Conservation (phyloP, 2,797 vertebrate species). For the Sebastes reedi region DNA sequence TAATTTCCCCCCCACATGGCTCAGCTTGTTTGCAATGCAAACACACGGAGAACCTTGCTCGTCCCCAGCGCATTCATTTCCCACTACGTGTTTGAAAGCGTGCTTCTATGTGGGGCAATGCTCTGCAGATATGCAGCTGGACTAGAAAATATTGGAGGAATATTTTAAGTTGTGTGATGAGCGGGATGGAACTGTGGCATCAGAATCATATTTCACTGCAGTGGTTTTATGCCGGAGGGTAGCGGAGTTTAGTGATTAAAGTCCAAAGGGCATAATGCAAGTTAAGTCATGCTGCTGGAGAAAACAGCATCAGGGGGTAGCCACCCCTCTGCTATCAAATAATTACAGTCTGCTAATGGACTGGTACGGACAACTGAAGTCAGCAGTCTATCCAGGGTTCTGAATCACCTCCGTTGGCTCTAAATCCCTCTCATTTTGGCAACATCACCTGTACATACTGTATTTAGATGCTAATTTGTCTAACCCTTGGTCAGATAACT, state of each 20-base stretch:
- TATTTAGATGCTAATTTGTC: conserved; percentile 83
- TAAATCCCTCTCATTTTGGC: conserved; percentile 70
- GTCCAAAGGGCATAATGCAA: conserved; percentile 60
- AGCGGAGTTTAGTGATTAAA: conserved; percentile 58
- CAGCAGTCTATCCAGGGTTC: conserved; percentile 63
- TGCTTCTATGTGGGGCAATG: conserved; percentile 60
- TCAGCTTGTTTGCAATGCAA: conserved; percentile 78
- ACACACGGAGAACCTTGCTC: conserved; percentile 61
- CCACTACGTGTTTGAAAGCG: conserved; percentile 43
- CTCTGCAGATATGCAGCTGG: conserved; percentile 64
- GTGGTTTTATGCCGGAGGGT: conserved; percentile 10
- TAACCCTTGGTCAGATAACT: conserved; percentile 73
- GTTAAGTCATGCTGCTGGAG: conserved; percentile 54
- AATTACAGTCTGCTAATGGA: conserved; percentile 79
- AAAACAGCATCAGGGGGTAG: conserved; percentile 58
- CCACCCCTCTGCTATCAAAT: conserved; percentile 72
- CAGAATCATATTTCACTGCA: conserved; percentile 38
- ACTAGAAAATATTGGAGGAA: conserved; percentile 52
- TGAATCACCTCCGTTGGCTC: conserved; percentile 57
- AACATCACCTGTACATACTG: conserved; percentile 62
- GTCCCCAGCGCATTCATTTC: conserved; percentile 55
- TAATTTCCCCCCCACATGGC: conserved; percentile 66
- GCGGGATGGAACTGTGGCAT: conserved; percentile 48
- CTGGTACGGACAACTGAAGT: conserved; percentile 69
- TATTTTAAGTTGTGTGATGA: conserved; percentile 52